These are phyloP conservation scores for Etheostoma nigrum DNA, from an alignment of 2,797 vertebrate genomes.

Conservation along the genomic window DNA sequence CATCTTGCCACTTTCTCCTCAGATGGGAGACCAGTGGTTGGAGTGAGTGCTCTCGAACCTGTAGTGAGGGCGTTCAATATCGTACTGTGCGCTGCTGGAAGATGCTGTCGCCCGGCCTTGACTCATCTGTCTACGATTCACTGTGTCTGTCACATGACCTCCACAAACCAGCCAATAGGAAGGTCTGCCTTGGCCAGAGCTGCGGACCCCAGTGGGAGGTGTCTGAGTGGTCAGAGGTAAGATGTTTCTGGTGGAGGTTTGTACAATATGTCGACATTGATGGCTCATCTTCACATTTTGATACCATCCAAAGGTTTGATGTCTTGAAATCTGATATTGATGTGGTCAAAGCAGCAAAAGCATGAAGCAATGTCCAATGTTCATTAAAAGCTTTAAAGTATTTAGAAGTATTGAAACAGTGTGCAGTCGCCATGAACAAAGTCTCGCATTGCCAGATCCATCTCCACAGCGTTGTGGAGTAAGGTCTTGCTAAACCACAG, in stretches of 20 bases:
- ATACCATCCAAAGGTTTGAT: background rate
- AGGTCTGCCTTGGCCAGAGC: constrained; percentile 89
- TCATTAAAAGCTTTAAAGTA: background rate
- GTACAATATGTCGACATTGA: background rate
- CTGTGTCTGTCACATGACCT: constrained; percentile 88
- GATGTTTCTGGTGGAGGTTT: background rate
- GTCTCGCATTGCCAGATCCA: too few species aligned
- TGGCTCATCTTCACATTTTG: background rate
- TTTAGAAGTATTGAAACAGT: background rate
- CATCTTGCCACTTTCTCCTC: background rate
- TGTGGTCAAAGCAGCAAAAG: background rate
- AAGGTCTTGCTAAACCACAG: too few species aligned
- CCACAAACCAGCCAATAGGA: constrained; percentile 88
- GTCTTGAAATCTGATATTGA: background rate
- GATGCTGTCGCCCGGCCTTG: constrained; percentile 91
- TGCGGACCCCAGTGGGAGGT: constrained; percentile 93
- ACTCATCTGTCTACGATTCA: constrained; percentile 91
- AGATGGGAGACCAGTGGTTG: constrained; percentile 94
- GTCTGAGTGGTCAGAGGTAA: constrained; percentile 90
- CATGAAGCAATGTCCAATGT: background rate
- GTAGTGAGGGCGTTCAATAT: constrained; percentile 89
- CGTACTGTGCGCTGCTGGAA: constrained; percentile 93
- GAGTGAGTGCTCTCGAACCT: constrained; percentile 91
- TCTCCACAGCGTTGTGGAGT: too few species aligned
- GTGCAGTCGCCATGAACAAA: background rate